These are phyloP conservation scores for Laticauda laticaudata DNA, from an alignment of 2,113 vertebrate genomes.

Conservation along the genomic window DNA sequence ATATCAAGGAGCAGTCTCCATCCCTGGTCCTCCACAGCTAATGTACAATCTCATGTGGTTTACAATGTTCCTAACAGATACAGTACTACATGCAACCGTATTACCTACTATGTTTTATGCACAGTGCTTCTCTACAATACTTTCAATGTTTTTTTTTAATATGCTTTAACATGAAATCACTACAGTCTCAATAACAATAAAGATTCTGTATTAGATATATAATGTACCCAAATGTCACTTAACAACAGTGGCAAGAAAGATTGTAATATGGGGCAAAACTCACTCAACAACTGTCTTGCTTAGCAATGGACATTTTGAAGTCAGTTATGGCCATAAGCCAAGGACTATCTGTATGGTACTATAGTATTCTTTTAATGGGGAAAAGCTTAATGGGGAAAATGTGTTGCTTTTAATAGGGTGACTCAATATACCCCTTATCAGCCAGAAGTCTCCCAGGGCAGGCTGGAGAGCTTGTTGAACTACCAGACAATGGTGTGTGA, in stretches of 20 bases:
- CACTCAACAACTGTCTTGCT: background rate
- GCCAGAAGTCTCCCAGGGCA: slow-evolving; percentile 93
- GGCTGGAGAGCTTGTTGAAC: slow-evolving; percentile 93
- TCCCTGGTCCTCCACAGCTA: background rate
- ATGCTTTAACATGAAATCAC: background rate
- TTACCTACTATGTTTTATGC: background rate
- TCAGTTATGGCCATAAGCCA: no score
- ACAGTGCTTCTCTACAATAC: background rate
- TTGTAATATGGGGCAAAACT: background rate
- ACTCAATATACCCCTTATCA: slow-evolving; percentile 99
- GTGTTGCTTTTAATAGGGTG: slow-evolving; percentile 75
- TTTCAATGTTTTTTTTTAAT: background rate
- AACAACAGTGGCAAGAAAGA: background rate
- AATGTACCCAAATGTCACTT: background rate
- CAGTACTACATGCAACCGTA: no score
- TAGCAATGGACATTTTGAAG: no score
- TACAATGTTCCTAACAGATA: background rate
- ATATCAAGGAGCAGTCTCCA: background rate
- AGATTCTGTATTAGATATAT: background rate
- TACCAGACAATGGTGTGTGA: slow-evolving; percentile 98
- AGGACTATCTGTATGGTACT: background rate
- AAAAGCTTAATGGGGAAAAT: background rate
- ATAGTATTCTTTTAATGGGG: background rate
- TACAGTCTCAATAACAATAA: background rate
- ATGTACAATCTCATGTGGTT: background rate